phyloP scores from a whole-genome alignment of 1,140 invertebrate species.

The Achroia grisella region DNA sequence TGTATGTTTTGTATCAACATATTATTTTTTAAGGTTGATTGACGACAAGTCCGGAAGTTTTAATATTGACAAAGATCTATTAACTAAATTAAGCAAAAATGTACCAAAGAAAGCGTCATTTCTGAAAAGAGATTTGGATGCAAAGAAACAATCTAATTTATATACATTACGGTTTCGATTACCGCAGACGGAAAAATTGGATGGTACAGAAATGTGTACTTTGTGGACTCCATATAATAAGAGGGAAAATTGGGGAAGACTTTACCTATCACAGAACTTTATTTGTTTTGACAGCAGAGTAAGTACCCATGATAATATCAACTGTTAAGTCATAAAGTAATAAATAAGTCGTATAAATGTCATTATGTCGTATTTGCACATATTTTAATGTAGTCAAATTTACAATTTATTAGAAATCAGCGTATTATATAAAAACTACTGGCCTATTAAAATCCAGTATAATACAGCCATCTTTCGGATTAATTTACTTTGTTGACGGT shows the following conservation, averaged over 20 bases:
- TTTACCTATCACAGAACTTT: conserved; percentile 96
- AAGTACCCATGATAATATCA: no score
- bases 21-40: conserved; percentile 77
- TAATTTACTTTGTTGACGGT: no score
- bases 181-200: conserved; percentile 91
- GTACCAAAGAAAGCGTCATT: conserved; percentile 91
- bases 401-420: no score
- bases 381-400: no score
- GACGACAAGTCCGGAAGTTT: conserved; percentile 87
- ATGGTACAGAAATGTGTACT: conserved; percentile 92
- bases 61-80: conserved; percentile 87
- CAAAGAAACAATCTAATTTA: conserved; percentile 91
- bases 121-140: conserved; percentile 95
- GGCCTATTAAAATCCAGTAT: no score
- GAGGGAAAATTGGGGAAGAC: conserved; percentile 88
- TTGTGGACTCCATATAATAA: conserved; percentile 98
- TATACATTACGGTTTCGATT: conserved; percentile 90
- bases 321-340: no score
- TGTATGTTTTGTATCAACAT: conserved; percentile 1
- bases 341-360: no score
- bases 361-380: no score
- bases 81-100: conserved; percentile 89
- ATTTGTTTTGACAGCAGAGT: conserved; percentile 97
- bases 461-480: no score
- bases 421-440: no score